Base-by-base conservation (phyloP, 1,140 invertebrate genomes). In the Atta colombica region DNA sequence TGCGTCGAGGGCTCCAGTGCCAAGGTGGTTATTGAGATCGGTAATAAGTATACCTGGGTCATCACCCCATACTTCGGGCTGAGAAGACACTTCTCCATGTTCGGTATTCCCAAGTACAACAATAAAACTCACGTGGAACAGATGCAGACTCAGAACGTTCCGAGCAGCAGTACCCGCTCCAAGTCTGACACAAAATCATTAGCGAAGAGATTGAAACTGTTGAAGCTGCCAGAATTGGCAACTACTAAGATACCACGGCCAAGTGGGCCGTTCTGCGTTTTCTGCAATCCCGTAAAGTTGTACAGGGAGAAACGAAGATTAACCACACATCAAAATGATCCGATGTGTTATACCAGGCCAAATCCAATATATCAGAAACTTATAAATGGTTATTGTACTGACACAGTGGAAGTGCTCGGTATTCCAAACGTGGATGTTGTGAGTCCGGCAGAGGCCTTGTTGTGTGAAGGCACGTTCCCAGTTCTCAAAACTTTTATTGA, bases 1-100 rank as follows among this genome's bases (percentile, higher is more conserved):
- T 96, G 95, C 58, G 93, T 95, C 0, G 95, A 96, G 77, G 92
- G 94, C 71, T 95, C 94, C 14, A 94, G 93, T 65, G 92, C 93
- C 7, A 95, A 95, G 92, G 94, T 95, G 25, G 95, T 95, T 8
- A 94, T 96, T 39, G 95, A 96, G 87, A 96, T 96, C 81, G 95
- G 95, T 28, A 96, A 95, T 55, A 96, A 96, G 77, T 96, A 94
- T 51, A 96, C 95, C 1, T 95, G 95, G 95, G 93, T 96, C 21
- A 94, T 95, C 55, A 95, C 94, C 5, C 95, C 95, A 0, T 91
- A 93, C 74, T 95, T 94, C 87, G 94, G 93, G 3, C 77, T 96
- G 4, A 92, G 92, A 55, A 92, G 95, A 58, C 95, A 96, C 72
- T 95, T 94, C 49, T 95, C 95, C 3, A 93, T 96, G 90, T 94